Evolutionary conservation across 2,113 vertebrate genomes (phyloP).

Genomic region (Bostrychus sinensis): DNA sequence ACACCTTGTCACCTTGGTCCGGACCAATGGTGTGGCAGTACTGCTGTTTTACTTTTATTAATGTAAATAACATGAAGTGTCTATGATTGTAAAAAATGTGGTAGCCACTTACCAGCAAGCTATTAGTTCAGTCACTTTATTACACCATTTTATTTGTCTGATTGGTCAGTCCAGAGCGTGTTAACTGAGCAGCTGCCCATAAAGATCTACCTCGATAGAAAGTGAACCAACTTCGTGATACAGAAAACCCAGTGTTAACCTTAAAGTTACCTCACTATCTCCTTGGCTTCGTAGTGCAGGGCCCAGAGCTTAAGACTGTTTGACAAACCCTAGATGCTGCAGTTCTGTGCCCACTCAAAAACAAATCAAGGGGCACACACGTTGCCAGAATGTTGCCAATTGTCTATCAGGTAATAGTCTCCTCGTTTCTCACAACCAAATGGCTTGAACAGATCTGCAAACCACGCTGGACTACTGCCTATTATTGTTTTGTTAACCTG

Average conservation of each 20-base stretch:
- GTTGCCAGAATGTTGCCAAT: conserved; percentile 42
- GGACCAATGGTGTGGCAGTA: too few species aligned
- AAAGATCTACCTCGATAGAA: conserved; percentile 7
- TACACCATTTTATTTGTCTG: not conserved
- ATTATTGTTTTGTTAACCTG: conserved; percentile 35
- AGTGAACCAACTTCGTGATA: conserved; percentile 7
- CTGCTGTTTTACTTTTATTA: too few species aligned
- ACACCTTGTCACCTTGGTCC: too few species aligned
- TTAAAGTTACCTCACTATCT: conserved; percentile 3
- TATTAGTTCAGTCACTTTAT: not conserved
- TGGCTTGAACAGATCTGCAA: conserved; percentile 32
- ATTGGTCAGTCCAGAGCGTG: not conserved
- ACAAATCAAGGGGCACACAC: conserved; percentile 25
- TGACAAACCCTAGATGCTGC: conserved; percentile 77
- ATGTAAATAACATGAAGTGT: not conserved
- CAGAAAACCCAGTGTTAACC: not conserved
- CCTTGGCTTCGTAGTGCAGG: not conserved
- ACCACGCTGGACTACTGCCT: conserved; percentile 46
- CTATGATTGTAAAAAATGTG: not conserved
- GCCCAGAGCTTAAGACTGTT: conserved; percentile 76
- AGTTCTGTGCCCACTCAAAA: conserved; percentile 51
- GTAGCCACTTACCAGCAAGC: not conserved
- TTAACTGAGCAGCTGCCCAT: not conserved
- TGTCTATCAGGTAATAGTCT: conserved; percentile 56
- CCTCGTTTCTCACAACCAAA: conserved; percentile 55